Conservation (phyloP, 2,888 invertebrate species). For the Choreutis nemorana region DNA sequence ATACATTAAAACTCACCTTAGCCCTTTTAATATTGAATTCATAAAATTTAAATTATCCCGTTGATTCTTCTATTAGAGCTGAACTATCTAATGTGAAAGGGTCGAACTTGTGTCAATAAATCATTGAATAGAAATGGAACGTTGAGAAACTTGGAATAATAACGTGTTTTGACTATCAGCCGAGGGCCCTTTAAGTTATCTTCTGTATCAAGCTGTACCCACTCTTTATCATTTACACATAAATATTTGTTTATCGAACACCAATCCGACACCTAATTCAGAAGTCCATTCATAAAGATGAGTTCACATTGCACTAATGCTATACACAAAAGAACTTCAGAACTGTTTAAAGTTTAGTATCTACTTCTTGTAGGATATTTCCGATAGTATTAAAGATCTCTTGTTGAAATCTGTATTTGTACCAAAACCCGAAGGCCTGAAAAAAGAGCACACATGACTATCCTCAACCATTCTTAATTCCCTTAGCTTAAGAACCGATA, state of each 20-base stretch:
- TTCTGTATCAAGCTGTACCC: conserved; percentile 44
- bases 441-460: too few species aligned
- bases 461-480: too few species aligned
- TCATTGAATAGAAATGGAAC: conserved; percentile 12
- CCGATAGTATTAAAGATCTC: too few species aligned
- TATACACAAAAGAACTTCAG: too few species aligned
- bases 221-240: conserved; percentile 53
- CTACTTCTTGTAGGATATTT: too few species aligned
- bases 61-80: conserved; percentile 13
- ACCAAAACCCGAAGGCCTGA: too few species aligned
- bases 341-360: too few species aligned
- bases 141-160: conserved; percentile 14
- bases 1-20: too few species aligned
- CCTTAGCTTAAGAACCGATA: too few species aligned
- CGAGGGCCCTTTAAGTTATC: conserved; percentile 28
- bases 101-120: conserved; percentile 14
- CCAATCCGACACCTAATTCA: conserved; percentile 34
- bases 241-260: conserved; percentile 48
- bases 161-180: conserved; percentile 20
- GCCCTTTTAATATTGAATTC: conserved; percentile 11
- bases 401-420: too few species aligned
- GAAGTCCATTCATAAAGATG: too few species aligned
- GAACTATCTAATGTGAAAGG: conserved; percentile 10
- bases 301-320: too few species aligned
- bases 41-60: conserved; percentile 16